Evolutionary conservation across 2,888 invertebrate genomes (phyloP).

Genomic region (Plagodis dolabraria): DNA sequence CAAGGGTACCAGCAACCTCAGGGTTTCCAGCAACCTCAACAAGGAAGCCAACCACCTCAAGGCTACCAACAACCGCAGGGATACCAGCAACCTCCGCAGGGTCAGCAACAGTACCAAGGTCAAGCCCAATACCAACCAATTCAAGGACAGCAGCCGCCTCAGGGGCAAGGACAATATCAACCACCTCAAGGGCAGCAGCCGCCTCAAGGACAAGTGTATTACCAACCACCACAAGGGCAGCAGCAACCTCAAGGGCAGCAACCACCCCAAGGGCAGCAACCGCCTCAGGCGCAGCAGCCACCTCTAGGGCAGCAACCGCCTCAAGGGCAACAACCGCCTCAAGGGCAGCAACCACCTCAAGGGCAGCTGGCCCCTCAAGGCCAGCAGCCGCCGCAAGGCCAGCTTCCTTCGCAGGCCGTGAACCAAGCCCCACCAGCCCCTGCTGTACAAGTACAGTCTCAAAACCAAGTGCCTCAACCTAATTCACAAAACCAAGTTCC

Average conservation of each 20-base stretch:
- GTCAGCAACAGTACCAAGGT: slow-evolving; percentile 34
- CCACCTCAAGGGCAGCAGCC: slow-evolving; percentile 44
- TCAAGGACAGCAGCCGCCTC: slow-evolving; percentile 27
- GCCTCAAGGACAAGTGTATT: slow-evolving; percentile 34
- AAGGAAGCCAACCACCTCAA: slow-evolving; percentile 44
- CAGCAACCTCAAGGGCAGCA: slow-evolving; percentile 37
- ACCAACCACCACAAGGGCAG: slow-evolving; percentile 35
- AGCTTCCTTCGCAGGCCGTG: too few species aligned
- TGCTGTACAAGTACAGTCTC: too few species aligned
- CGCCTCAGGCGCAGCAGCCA: slow-evolving; percentile 32
- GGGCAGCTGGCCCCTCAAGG: background rate
- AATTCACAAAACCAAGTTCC: slow-evolving; percentile 6
- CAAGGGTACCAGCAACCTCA: slow-evolving; percentile 35
- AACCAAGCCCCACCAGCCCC: too few species aligned
- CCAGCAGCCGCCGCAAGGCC: background rate
- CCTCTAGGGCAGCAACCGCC: slow-evolving; percentile 36
- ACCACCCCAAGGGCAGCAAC: slow-evolving; percentile 40
- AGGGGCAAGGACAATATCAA: slow-evolving; percentile 25
- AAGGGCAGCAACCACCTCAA: background rate
- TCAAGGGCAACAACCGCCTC: slow-evolving; percentile 31
- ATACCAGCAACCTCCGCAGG: slow-evolving; percentile 38
- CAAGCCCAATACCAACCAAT: slow-evolving; percentile 37
- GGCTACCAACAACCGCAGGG: slow-evolving; percentile 42
- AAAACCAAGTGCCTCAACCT: background rate
- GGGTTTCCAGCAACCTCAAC: slow-evolving; percentile 38